These are phyloP conservation scores for Vireo altiloquus DNA, from an alignment of 2,113 vertebrate genomes.

Conservation along the genomic window DNA sequence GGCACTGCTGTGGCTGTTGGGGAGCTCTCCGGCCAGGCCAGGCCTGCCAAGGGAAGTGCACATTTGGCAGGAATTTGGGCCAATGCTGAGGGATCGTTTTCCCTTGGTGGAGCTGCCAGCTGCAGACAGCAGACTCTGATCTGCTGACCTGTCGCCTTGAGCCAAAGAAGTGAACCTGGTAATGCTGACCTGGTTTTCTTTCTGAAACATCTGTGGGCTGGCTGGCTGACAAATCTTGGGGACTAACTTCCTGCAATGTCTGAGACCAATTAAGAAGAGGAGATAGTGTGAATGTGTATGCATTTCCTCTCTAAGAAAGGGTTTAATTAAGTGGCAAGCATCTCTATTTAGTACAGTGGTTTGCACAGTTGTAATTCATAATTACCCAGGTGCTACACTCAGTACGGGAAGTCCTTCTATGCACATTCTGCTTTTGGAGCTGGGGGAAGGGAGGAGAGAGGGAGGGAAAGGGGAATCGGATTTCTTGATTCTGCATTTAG, in stretches of 20 bases:
- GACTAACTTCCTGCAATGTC: conserved; percentile 11
- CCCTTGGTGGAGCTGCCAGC: conserved; percentile 1
- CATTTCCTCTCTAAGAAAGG: conserved; percentile 48
- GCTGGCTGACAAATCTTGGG: conserved; percentile 36
- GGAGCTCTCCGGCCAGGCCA: background rate
- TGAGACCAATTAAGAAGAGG: conserved; percentile 58
- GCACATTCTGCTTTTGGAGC: background rate
- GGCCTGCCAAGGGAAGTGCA: background rate
- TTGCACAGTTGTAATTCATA: conserved; percentile 14
- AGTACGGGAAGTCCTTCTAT: background rate
- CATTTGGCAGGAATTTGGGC: background rate
- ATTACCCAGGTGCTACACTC: conserved; percentile 8
- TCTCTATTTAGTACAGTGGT: conserved; percentile 36
- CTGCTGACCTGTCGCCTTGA: conserved; percentile 51
- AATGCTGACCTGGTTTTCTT: conserved; percentile 54
- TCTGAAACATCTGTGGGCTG: conserved; percentile 26
- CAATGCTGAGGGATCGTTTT: background rate
- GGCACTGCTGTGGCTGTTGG: background rate
- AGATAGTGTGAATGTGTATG: background rate
- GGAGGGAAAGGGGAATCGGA: conserved; percentile 21
- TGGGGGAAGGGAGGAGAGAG: conserved; percentile 23
- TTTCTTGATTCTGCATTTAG: conserved; percentile 65
- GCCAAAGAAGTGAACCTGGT: background rate
- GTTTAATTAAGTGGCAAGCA: conserved; percentile 34
- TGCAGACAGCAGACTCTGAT: conserved; percentile 7